Evolutionary conservation across 1,140 invertebrate species (phyloP), one percentile per base, ranked within the genome.

Genomic region (Trialeurodes vaporariorum): DNA sequence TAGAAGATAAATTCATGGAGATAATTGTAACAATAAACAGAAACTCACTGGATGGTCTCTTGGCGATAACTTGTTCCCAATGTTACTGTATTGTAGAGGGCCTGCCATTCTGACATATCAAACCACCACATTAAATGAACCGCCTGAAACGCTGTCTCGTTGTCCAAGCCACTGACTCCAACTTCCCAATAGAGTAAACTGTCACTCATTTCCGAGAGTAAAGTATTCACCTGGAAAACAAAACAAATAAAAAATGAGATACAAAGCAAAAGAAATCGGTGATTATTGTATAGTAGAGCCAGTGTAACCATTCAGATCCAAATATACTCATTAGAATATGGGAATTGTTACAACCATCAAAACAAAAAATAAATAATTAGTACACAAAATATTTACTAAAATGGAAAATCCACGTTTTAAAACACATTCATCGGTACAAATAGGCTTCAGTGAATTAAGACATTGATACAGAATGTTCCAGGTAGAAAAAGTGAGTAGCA

Each of bases 61-160:
- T 84, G 78, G 1, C 82, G 78, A 70, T 86, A 86, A 61, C 84
- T 85, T 0, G 84, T 86, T 1, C 84, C 84, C 1, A 86, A 74
- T 17, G 82, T 81, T 12, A 86, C 76, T 61, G 83, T 81, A 1
- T 79, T 76, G 70, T 84, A 84, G 0, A 85, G 75, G 27, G 79
- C 77, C 1, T 78, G 77, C 17, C 86, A 76, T 0, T 80, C 81
- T 0, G 79, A 76, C 49, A 80, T 79, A 24, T 82, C 78, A 64
- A 85, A 74, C 71, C 79, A 79, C 9, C 81, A 81, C 67, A 85
- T 79, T 21, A 83, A 68, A 68, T 78, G 76, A 5, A 81, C 75
- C 13, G 80, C 73, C 64, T 78, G 76, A 0, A 79, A 79, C 2
- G 79, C 69, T 1, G 76, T 79, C 9, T 79, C 74, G 62, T 81